Evolutionary conservation across 2,797 vertebrate genomes (phyloP), one percentile per base, ranked within the genome.

Genomic region (Rhabdomys pumilio): DNA sequence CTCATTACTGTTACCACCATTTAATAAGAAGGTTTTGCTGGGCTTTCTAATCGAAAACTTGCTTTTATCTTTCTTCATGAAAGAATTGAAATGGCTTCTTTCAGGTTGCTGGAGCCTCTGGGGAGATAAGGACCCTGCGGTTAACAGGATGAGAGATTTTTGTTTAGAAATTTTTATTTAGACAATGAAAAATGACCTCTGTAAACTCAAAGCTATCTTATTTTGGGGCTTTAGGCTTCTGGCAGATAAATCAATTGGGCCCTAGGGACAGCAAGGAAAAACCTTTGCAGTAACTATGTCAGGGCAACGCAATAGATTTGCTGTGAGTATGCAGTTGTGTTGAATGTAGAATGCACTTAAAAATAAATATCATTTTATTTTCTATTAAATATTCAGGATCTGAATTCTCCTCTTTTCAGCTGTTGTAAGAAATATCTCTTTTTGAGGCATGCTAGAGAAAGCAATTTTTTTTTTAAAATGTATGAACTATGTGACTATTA

Each of bases 151-250:
- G 99, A 99, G 98, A 99, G 99, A 99, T 99, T 99, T 99, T 99
- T 99, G 99, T 99, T 99, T 99, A 99, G 99, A 99, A 99, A 99
- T 99, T 99, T 99, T 99, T 99, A 99, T 99, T 99, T 99, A 99
- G 99, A 99, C 99, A 99, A 99, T 99, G 99, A 99, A 99, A 99
- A 99, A 99, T 99, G 99, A 99, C 99, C 99, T 99, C 98, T 99
- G 98, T 99, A 99, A 99, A 99, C 98, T 99, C 98, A 99, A 99
- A 99, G 99, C 98, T 99, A 99, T 99, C 98, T 99, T 99, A 99
- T 99, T 99, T 99, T 98, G 98, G 98, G 98, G 99, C 99, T 99
- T 98, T 99, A 98, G 98, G 98, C 99, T 99, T 98, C 98, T 99
- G 99, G 98, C 98, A 99, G 99, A 99, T 99, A 99, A 99, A 99